A percentile compares a stretch with the other conserved stretches of the same genome.
These are phyloP conservation scores for Sinocyclocheilus anshuiensis DNA, from an alignment of 2,113 vertebrate species.

Conservation along the genomic window DNA sequence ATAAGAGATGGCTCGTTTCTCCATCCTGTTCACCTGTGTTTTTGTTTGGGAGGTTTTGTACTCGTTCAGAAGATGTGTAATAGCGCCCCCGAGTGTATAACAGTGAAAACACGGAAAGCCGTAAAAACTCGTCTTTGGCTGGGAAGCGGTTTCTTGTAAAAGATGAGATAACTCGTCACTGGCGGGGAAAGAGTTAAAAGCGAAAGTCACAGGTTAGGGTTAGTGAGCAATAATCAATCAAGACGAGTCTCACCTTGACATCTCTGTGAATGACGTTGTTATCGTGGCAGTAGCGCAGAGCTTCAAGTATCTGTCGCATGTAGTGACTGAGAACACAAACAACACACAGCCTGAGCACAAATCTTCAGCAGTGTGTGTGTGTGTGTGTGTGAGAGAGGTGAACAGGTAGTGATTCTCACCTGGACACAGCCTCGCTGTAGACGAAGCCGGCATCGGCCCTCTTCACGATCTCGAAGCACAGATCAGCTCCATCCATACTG, in stretches of 20 bases:
- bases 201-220: not conserved
- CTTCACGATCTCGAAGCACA: conserved; percentile 93
- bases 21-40: no score
- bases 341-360: not conserved
- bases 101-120: no score
- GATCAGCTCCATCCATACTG: conserved; percentile 93
- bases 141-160: no score
- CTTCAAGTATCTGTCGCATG: conserved; percentile 98
- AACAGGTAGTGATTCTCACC: conserved; percentile 71
- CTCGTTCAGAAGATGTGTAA: no score
- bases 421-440: conserved; percentile 91
- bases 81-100: no score
- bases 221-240: not conserved
- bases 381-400: not conserved
- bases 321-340: conserved; percentile 83
- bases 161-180: no score
- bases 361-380: not conserved
- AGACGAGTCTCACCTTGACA: conserved; percentile 86
- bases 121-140: no score
- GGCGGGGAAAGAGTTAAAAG: no score
- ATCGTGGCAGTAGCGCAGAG: conserved; percentile 97
- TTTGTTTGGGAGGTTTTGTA: no score
- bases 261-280: conserved; percentile 99
- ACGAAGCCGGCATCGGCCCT: conserved; percentile 91
- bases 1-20: no score